These are phyloP conservation scores for Mythimna ferrago DNA, from an alignment of 2,888 invertebrate genomes.

Conservation along the genomic window DNA sequence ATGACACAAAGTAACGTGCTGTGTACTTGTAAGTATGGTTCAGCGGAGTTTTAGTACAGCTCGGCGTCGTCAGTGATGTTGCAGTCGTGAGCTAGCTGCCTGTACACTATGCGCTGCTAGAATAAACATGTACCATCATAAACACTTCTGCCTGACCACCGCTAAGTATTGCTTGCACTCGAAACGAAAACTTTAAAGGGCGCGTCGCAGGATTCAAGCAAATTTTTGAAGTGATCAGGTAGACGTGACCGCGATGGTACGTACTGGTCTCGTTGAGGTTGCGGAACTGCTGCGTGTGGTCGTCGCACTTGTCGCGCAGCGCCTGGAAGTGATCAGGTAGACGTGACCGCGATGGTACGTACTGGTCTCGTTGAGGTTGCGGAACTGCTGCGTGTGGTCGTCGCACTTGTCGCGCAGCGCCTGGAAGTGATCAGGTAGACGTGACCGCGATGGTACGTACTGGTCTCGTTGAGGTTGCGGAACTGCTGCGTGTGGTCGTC, in stretches of 20 bases:
- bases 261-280: constrained; percentile 92
- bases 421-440: too few relatives aligned
- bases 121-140: too few relatives aligned
- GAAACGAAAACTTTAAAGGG: too few relatives aligned
- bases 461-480: constrained; percentile 87
- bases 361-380: constrained; percentile 88
- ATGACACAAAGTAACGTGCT: too few relatives aligned
- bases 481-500: constrained; percentile 93
- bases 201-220: too few relatives aligned
- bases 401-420: constrained; percentile 82
- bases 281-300: constrained; percentile 92
- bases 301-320: constrained; percentile 94
- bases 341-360: constrained; percentile 73
- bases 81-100: constrained; percentile 77
- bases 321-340: constrained; percentile 87
- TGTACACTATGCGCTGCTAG: constrained; percentile 81
- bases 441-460: constrained; percentile 65
- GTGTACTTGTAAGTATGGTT: too few relatives aligned
- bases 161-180: too few relatives aligned
- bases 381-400: constrained; percentile 92
- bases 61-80: constrained; percentile 92
- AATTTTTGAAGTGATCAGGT: too few relatives aligned
- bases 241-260: too few relatives aligned
- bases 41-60: constrained; percentile 89
- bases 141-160: too few relatives aligned